Conservation (phyloP, 2,888 invertebrate genomes). For the Stenurella melanura region DNA sequence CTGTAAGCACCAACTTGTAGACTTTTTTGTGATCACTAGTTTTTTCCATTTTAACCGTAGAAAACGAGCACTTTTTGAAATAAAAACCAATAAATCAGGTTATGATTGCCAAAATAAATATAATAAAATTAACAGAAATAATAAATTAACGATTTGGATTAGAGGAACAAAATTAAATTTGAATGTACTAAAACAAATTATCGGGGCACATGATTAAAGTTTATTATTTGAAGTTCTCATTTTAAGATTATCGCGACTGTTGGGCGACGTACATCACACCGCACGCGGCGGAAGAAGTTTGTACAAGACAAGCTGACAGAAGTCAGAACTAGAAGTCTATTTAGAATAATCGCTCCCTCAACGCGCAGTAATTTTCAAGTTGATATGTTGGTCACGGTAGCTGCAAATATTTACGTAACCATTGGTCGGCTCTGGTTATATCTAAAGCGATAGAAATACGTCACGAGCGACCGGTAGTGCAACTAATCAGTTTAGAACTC, state of each 20-base stretch:
- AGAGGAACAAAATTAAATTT: conserved; percentile 57
- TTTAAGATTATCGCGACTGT: conserved; percentile 52
- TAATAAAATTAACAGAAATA: conserved; percentile 30
- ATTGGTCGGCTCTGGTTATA: neutral
- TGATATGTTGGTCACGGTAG: neutral
- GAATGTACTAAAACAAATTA: conserved; percentile 60
- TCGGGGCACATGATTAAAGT: conserved; percentile 66
- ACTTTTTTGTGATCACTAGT: conserved; percentile 76
- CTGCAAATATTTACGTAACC: neutral
- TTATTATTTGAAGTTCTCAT: conserved; percentile 59
- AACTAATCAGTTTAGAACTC: too few relatives aligned
- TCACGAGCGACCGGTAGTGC: too few relatives aligned
- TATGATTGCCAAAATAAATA: conserved; percentile 40
- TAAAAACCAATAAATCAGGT: conserved; percentile 33
- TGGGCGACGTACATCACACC: conserved; percentile 54
- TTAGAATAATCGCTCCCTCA: neutral
- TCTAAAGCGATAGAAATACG: neutral
- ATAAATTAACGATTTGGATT: conserved; percentile 36
- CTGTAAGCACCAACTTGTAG: conserved; percentile 91
- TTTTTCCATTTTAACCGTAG: conserved; percentile 60
- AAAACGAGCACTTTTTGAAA: conserved; percentile 36
- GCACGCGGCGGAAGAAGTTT: conserved; percentile 59
- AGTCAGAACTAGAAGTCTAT: neutral
- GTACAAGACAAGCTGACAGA: conserved; percentile 43
- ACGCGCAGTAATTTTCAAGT: neutral